phyloP scores from a whole-genome alignment of 2,888 invertebrate genomes.

The Rhagonycha lutea region DNA sequence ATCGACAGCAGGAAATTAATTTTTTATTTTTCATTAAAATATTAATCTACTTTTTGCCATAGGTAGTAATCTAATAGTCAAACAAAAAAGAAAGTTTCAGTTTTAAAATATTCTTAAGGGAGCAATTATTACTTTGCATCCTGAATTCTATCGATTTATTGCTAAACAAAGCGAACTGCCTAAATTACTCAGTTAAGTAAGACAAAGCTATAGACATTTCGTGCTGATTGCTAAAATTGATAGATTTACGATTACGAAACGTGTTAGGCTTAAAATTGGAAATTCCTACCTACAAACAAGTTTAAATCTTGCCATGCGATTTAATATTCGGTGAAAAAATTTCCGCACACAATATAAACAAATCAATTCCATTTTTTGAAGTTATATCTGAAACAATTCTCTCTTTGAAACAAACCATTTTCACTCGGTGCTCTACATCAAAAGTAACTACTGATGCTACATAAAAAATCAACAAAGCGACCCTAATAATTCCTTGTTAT shows the following conservation, averaged over 20 bases:
- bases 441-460: neutral
- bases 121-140: neutral
- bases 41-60: neutral
- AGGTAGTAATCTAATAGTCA: neutral
- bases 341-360: neutral
- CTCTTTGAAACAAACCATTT: neutral
- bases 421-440: neutral
- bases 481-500: neutral
- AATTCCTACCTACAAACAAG: neutral
- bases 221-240: slow-evolving; percentile 10
- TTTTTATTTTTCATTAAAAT: neutral
- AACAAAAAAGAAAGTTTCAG: neutral
- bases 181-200: slow-evolving; percentile 11
- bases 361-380: neutral
- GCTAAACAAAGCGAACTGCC: slow-evolving; percentile 6
- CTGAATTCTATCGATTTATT: slow-evolving; percentile 1
- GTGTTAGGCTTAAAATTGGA: slow-evolving; percentile 10
- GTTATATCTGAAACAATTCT: neutral
- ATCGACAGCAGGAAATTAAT: neutral
- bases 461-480: neutral
- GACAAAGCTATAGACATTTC: slow-evolving; percentile 11
- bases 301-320: neutral
- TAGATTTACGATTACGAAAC: slow-evolving; percentile 8
- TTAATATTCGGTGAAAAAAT: neutral
- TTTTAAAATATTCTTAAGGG: neutral